A percentile compares a stretch with the other conserved stretches of the same genome.
These are phyloP conservation scores for Dermatemys mawii DNA, from an alignment of 2,113 vertebrate genomes.

Conservation along the genomic window DNA sequence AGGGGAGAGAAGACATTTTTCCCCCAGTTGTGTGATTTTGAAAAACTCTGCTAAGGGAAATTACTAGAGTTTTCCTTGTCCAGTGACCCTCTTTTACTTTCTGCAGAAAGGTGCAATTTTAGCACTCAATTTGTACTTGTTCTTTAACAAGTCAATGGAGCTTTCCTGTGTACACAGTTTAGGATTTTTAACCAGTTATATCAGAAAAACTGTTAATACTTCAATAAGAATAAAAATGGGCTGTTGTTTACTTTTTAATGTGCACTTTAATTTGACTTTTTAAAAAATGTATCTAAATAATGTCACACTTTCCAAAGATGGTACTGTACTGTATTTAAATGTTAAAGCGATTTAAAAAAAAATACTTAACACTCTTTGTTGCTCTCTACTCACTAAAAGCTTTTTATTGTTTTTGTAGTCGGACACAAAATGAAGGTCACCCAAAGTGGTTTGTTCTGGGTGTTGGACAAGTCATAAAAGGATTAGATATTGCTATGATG, in stretches of 20 bases:
- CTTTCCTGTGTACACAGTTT: neutral
- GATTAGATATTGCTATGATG: slow-evolving; percentile 91
- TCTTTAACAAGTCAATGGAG: neutral
- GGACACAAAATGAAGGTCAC: slow-evolving; percentile 89
- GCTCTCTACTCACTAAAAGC: neutral
- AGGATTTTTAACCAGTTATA: neutral
- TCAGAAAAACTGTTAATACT: neutral
- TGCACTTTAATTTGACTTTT: neutral
- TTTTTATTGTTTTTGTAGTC: slow-evolving; percentile 77
- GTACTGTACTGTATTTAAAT: neutral
- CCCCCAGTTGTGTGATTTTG: neutral
- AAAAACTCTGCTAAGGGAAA: neutral
- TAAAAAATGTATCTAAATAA: neutral
- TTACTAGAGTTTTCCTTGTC: neutral
- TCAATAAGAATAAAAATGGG: neutral
- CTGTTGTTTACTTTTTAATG: neutral
- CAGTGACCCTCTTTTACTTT: neutral
- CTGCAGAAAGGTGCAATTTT: neutral
- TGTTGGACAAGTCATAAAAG: slow-evolving; percentile 95
- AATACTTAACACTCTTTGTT: neutral
- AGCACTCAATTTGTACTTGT: neutral
- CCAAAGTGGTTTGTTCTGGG: slow-evolving; percentile 97
- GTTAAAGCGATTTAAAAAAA: neutral
- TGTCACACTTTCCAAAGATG: neutral
- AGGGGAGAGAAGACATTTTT: neutral